Evolutionary conservation across 2,888 invertebrate species (phyloP).

Genomic region (Aproaerema taeniolella): DNA sequence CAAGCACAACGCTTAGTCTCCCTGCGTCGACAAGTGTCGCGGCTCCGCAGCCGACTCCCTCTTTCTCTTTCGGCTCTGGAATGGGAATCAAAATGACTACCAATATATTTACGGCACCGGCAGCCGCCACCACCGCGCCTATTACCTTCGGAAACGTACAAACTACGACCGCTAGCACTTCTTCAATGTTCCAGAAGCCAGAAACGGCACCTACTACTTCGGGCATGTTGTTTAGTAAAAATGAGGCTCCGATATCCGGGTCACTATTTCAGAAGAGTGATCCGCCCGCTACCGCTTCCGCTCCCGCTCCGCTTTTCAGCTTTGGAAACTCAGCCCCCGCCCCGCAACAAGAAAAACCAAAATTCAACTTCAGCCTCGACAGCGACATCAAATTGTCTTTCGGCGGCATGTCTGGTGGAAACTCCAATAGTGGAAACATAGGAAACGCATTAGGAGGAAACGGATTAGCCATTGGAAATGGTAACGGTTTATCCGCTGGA

Average conservation of each 20-base stretch:
- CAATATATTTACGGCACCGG: background rate
- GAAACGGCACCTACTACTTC: conserved; percentile 18
- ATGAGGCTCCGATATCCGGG: conserved; percentile 22
- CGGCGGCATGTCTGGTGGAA: too few species aligned
- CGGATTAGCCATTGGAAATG: too few species aligned
- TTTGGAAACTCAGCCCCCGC: conserved; percentile 33
- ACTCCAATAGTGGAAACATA: too few species aligned
- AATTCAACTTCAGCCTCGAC: conserved; percentile 50
- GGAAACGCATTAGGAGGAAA: too few species aligned
- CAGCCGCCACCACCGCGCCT: conserved; percentile 9
- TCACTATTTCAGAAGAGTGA: conserved; percentile 32
- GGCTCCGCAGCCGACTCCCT: background rate
- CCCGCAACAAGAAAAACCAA: conserved; percentile 38
- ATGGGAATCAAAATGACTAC: background rate
- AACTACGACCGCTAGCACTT: too few species aligned
- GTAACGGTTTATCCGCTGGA: too few species aligned
- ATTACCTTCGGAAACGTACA: too few species aligned
- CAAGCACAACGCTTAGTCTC: too few species aligned
- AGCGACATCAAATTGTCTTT: too few species aligned
- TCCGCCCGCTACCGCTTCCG: conserved; percentile 15
- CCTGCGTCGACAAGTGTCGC: background rate
- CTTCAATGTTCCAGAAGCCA: background rate
- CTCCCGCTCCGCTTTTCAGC: conserved; percentile 37
- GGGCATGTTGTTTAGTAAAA: conserved; percentile 30
- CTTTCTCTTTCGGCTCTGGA: conserved; percentile 2